Evolutionary conservation across 1,140 invertebrate genomes (phyloP).

Genomic region (Dreissena rostriformis): DNA sequence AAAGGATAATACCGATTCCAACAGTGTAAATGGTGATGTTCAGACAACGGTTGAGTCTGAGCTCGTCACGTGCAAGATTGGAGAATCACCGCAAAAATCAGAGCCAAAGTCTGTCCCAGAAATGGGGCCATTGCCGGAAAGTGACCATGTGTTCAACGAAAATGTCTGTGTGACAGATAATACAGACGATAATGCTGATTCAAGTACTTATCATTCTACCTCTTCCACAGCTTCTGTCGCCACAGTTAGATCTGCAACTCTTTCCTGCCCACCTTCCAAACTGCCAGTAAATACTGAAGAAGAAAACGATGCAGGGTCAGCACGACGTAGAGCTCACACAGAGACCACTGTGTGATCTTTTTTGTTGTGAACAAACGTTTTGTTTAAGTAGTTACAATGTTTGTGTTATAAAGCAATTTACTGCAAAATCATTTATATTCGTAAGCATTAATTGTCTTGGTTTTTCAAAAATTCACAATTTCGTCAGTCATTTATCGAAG

Average conservation of each 20-base stretch:
- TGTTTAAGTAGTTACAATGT: no score
- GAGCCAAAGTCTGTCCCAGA: background rate
- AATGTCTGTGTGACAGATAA: background rate
- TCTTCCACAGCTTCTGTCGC: background rate
- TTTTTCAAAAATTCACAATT: no score
- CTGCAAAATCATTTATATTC: no score
- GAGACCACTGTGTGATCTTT: constrained; percentile 30
- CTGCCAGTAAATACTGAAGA: background rate
- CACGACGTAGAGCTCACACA: constrained; percentile 12
- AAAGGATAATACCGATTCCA: background rate
- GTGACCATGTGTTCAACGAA: constrained; percentile 44
- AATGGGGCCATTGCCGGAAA: background rate
- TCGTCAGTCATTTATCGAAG: no score
- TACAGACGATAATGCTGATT: background rate
- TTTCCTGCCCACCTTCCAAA: background rate
- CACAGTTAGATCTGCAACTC: background rate
- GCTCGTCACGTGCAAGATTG: background rate
- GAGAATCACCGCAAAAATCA: background rate
- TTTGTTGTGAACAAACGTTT: no score
- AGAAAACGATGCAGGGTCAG: background rate
- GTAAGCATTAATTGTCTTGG: no score
- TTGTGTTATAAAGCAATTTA: no score
- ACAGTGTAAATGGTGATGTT: background rate
- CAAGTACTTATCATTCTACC: background rate
- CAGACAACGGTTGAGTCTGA: background rate